These are phyloP conservation scores for Muscidifurax raptorellus DNA, from an alignment of 1,140 invertebrate genomes.

Conservation along the genomic window DNA sequence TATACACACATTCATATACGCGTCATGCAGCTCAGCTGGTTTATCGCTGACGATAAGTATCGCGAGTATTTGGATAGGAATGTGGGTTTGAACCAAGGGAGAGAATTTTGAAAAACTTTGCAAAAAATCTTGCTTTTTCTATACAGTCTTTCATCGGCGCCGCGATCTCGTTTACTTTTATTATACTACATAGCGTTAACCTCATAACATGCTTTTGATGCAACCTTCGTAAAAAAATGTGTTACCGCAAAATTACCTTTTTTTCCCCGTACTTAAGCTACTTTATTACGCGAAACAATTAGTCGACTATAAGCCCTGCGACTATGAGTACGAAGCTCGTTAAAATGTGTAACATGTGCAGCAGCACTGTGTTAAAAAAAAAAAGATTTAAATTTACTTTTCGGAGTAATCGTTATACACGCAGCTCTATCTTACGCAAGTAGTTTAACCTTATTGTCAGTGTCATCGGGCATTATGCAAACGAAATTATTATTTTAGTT, in stretches of 20 bases:
- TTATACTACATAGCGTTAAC: constrained; percentile 19
- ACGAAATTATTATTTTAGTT: background rate
- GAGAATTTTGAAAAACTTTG: no score
- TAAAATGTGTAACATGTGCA: background rate
- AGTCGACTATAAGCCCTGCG: no score
- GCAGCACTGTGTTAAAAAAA: background rate
- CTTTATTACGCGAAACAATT: background rate
- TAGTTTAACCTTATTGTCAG: constrained; percentile 2
- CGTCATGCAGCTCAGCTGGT: no score
- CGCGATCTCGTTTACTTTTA: background rate
- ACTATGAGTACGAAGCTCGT: background rate
- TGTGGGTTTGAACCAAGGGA: no score
- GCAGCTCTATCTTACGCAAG: background rate
- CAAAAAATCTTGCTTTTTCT: no score
- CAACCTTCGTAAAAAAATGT: constrained; percentile 13
- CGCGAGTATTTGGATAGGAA: no score
- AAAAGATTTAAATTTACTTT: background rate
- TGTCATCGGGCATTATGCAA: constrained; percentile 8
- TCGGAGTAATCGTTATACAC: background rate
- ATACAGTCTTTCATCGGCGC: background rate
- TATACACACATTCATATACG: no score
- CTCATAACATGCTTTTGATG: constrained; percentile 32
- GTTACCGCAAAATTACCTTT: background rate
- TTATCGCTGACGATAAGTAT: no score
- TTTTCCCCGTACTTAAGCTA: background rate